Conservation (phyloP, 2,888 invertebrate genomes). For the Drosophila mimetica region DNA sequence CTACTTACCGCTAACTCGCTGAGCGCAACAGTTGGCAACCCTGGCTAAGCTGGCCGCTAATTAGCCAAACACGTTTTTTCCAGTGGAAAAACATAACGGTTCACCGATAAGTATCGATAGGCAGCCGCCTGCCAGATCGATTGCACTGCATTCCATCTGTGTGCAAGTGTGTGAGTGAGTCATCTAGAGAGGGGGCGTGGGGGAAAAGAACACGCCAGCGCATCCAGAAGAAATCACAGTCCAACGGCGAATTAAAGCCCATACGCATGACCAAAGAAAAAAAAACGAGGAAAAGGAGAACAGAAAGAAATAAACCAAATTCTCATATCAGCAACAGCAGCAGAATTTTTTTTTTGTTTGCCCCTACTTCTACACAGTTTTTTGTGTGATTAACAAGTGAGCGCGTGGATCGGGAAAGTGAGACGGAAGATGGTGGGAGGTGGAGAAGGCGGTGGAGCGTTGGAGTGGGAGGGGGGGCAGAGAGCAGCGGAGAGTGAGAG, state of each 20-base stretch:
- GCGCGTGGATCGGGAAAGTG: slow-evolving; percentile 30
- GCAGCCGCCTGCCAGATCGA: slow-evolving; percentile 14
- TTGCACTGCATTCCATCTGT: slow-evolving; percentile 11
- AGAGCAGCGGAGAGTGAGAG: slow-evolving; percentile 23
- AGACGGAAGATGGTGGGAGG: slow-evolving; percentile 19
- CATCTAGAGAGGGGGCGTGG: slow-evolving; percentile 6
- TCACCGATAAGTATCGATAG: slow-evolving; percentile 37
- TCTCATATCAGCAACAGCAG: slow-evolving; percentile 66
- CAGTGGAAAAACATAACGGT: slow-evolving; percentile 39
- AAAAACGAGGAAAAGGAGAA: slow-evolving; percentile 39
- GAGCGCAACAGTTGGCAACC: slow-evolving; percentile 40
- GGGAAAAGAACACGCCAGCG: slow-evolving; percentile 30
- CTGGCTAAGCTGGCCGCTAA: slow-evolving; percentile 49
- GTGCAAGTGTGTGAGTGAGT: slow-evolving; percentile 13
- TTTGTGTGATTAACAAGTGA: slow-evolving; percentile 42
- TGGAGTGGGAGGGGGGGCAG: slow-evolving; percentile 5
- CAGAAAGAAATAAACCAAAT: slow-evolving; percentile 55
- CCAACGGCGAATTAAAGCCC: slow-evolving; percentile 55
- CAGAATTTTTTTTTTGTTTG: slow-evolving; percentile 2
- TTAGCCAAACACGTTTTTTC: slow-evolving; percentile 56
- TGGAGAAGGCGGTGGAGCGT: not conserved
- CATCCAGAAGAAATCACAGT: slow-evolving; percentile 24
- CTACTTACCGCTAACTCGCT: slow-evolving; percentile 54
- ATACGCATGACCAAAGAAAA: slow-evolving; percentile 69
- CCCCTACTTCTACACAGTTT: slow-evolving; percentile 14